Evolutionary conservation across 1,140 invertebrate species (phyloP), one percentile per base, ranked within the genome.

Genomic region (Caerostris extrusa): DNA sequence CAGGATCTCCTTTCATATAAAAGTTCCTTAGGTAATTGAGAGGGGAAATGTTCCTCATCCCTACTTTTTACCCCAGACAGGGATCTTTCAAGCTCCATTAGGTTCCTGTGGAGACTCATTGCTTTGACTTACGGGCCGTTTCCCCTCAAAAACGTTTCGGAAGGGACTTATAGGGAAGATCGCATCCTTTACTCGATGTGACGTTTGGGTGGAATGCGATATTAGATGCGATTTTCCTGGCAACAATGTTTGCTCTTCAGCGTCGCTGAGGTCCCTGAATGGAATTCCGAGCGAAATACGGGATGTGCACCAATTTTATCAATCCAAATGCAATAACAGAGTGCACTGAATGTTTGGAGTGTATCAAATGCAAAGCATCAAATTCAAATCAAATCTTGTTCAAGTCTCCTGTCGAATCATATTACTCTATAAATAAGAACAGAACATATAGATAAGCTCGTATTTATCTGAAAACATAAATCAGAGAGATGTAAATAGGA

Each of bases 31-130:
- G 55, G 82, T 85, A 85, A 85, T 85, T 85, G 82, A 85, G 82
- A 85, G 58, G 82, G 82, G 82, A 58, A 85, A 58, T 85, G 82
- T 34, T 57, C n/a, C 57, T 57, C 55, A 19, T 58, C 56, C n/a
- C n/a, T 8, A 7, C 34, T 77, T 77, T 77, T 77, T 77, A 50
- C 50, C 61, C 8, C 17, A 14, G 12, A 5, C 34, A 50, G 34
- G 10, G 60, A 88, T 53, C 57, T 88, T 88, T 88, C 86, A 88
- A 88, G 86, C n/a, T 88, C 86, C 86, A 88, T 88, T 88, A 88
- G 86, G 34, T 64, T 88, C 86, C 34, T 88, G 60, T n/a, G 50
- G 58, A 61, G 58, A 88, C 86, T 64, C 60, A 88, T 88, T 64
- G 60, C 86, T 88, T 88, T 88, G 86, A 88, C 86, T 64, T 88